A percentile compares a stretch with the other conserved stretches of the same genome.
phyloP scores from a whole-genome alignment of 2,888 invertebrate genomes.

The Drosophila nr. medialis region DNA sequence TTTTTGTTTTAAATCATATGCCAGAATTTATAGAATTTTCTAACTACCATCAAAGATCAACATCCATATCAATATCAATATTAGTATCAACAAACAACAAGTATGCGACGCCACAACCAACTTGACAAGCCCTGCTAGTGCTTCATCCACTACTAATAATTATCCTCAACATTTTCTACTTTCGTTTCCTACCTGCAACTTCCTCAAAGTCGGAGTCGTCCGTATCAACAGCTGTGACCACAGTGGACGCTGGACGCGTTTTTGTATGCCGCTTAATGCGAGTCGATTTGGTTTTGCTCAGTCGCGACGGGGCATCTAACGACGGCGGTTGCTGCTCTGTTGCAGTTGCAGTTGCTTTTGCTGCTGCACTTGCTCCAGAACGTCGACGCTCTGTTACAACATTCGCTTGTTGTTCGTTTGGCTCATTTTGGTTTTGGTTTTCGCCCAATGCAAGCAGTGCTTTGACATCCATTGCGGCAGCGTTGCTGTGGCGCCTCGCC shows the following conservation, averaged over 20 bases:
- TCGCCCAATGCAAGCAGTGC: conserved; percentile 89
- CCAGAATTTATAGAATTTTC: conserved; percentile 53
- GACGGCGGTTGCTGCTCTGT: conserved; percentile 60
- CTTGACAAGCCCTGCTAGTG: conserved; percentile 33
- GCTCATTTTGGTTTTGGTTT: conserved; percentile 72
- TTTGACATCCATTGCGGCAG: conserved; percentile 86
- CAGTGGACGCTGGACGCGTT: conserved; percentile 79
- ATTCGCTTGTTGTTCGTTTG: conserved; percentile 1
- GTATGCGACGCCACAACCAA: conserved; percentile 67
- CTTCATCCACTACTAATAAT: conserved; percentile 15
- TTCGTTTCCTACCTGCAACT: conserved; percentile 87
- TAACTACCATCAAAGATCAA: conserved; percentile 54
- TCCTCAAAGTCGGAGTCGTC: conserved; percentile 91
- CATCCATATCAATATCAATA: conserved; percentile 24
- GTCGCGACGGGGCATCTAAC: conserved; percentile 67
- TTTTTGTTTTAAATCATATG: conserved; percentile 50
- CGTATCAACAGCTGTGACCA: conserved; percentile 83
- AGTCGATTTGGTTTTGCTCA: conserved; percentile 80
- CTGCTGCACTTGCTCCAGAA: conserved; percentile 5
- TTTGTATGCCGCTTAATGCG: conserved; percentile 81
- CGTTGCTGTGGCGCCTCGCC: conserved; percentile 52
- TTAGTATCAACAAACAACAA: conserved; percentile 40
- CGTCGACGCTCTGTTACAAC: conserved; percentile 20
- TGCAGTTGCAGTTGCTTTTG: background rate
- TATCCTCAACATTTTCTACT: conserved; percentile 60